These are phyloP conservation scores for Toxotes jaculatrix DNA, from an alignment of 2,113 vertebrate species.

Conservation along the genomic window DNA sequence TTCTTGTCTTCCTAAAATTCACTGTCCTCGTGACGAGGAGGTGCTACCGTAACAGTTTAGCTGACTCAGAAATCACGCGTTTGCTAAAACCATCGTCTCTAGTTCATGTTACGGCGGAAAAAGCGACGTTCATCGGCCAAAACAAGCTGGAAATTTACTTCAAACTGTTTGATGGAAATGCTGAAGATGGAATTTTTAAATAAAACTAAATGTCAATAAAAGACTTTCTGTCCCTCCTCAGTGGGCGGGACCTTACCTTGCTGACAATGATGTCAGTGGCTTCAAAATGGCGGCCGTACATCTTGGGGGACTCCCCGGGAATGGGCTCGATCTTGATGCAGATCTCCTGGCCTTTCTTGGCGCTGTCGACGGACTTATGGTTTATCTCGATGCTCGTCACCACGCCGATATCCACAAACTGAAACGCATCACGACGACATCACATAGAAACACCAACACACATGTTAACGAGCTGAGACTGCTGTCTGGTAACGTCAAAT, in stretches of 20 bases:
- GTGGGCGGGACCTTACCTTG: slow-evolving; percentile 85
- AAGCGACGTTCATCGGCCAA: no score
- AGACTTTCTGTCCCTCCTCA: not conserved
- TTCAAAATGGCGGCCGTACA: slow-evolving; percentile 98
- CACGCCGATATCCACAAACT: slow-evolving; percentile 98
- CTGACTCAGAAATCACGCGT: not conserved
- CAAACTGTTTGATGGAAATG: not conserved
- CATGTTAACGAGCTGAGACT: not conserved
- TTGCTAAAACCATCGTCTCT: not conserved
- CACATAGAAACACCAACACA: not conserved
- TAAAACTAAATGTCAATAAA: not conserved
- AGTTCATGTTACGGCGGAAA: no score
- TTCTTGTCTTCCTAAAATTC: not conserved
- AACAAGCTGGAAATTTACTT: not conserved
- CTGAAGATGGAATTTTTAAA: not conserved
- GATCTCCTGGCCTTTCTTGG: slow-evolving; percentile 98
- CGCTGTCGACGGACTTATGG: slow-evolving; percentile 93
- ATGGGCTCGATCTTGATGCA: slow-evolving; percentile 98
- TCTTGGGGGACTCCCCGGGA: slow-evolving; percentile 98
- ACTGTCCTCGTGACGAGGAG: not conserved
- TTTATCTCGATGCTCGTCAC: slow-evolving; percentile 98
- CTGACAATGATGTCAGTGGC: slow-evolving; percentile 95
- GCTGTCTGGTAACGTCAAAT: not conserved
- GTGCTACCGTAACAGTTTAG: not conserved
- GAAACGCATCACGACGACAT: slow-evolving; percentile 2